Evolutionary conservation across 2,888 invertebrate species (phyloP).

Genomic region (Orchesella flavescens): DNA sequence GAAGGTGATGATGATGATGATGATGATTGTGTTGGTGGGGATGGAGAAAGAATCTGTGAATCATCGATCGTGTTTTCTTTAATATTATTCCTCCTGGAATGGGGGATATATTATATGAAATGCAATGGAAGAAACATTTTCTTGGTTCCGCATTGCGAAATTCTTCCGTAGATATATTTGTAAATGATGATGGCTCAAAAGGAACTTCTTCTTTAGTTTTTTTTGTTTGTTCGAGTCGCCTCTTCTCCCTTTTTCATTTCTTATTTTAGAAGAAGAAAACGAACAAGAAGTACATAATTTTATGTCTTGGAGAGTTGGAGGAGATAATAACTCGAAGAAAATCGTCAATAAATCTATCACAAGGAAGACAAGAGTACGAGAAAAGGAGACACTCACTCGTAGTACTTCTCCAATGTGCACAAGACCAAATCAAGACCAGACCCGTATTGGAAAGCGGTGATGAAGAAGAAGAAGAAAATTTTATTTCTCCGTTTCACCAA

Average conservation of each 20-base stretch:
- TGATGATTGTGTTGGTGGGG: neutral
- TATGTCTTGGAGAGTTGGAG: neutral
- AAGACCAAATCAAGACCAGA: neutral
- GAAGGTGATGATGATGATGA: neutral
- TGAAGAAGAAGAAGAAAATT: neutral
- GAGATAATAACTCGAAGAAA: constrained; percentile 5
- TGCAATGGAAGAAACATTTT: neutral
- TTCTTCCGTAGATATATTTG: too few species aligned
- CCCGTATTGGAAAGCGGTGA: neutral
- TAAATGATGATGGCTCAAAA: too few species aligned
- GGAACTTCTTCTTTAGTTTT: too few species aligned
- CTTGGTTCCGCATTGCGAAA: neutral
- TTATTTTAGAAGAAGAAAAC: too few species aligned
- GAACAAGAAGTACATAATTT: neutral
- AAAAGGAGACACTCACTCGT: neutral
- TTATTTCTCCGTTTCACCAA: too few species aligned
- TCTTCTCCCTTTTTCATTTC: too few species aligned
- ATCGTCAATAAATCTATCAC: constrained; percentile 53
- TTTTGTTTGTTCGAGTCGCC: too few species aligned
- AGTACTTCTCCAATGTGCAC: neutral
- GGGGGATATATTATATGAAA: too few species aligned
- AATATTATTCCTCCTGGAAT: neutral
- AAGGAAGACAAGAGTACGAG: constrained; percentile 7
- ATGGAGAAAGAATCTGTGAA: neutral
- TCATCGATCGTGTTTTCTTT: neutral